A percentile compares a stretch with the other conserved stretches of the same genome.
These are phyloP conservation scores for Malacoraja senta DNA, from an alignment of 2,797 vertebrate species.

Conservation along the genomic window DNA sequence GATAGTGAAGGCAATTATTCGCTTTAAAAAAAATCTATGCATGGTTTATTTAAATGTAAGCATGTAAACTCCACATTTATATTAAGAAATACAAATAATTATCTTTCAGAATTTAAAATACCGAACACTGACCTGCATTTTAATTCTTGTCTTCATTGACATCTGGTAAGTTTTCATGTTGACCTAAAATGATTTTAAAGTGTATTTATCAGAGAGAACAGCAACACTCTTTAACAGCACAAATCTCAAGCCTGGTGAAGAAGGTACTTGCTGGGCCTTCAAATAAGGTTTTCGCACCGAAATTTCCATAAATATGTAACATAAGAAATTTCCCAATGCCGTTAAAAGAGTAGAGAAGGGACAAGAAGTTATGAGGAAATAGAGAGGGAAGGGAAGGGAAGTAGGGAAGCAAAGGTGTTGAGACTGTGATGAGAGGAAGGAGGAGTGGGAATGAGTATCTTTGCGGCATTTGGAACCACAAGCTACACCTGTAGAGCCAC, in stretches of 20 bases:
- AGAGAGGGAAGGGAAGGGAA: not conserved
- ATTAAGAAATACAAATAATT: not conserved
- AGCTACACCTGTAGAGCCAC: not conserved
- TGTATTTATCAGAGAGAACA: not conserved
- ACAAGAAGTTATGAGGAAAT: not conserved
- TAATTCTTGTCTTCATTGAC: not conserved
- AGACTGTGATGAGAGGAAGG: no score
- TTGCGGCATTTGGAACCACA: not conserved
- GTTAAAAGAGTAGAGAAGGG: not conserved
- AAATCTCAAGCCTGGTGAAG: not conserved
- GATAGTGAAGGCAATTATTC: not conserved
- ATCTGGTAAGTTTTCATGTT: not conserved
- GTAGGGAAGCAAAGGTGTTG: no score
- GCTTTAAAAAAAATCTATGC: not conserved
- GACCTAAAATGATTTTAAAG: slow-evolving; percentile 3
- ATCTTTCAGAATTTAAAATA: not conserved
- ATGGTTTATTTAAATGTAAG: not conserved
- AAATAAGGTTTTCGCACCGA: not conserved
- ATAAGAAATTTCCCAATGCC: not conserved
- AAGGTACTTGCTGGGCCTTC: not conserved
- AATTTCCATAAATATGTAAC: not conserved
- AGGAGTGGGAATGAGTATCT: not conserved
- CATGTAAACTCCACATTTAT: not conserved
- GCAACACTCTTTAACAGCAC: not conserved
- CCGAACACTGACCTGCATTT: not conserved